Percentiles rank a stretch among this genome's conserved stretches.
Conservation (phyloP, 2,113 vertebrate species). For the Gallinago paraguaiae region DNA sequence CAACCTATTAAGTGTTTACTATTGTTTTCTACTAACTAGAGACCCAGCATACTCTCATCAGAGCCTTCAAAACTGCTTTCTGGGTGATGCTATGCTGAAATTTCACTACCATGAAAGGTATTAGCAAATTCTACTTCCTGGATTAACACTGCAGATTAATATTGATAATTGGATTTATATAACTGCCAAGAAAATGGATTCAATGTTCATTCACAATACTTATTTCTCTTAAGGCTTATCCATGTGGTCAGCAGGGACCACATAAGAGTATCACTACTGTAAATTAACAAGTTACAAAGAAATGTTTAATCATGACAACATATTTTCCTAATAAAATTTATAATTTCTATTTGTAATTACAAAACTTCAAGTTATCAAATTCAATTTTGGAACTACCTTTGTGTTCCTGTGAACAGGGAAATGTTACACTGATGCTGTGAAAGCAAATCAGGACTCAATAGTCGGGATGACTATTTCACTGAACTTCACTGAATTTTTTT, state of each 20-base stretch:
- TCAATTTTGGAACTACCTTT: not conserved
- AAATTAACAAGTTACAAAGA: not conserved
- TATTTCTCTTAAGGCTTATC: not conserved
- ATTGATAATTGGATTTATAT: not conserved
- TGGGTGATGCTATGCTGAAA: not conserved
- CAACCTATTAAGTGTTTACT: not conserved
- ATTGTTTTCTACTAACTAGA: not conserved
- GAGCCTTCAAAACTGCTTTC: not conserved
- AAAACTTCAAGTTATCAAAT: not conserved
- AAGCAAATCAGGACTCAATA: too few species aligned
- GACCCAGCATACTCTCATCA: not conserved
- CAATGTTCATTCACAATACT: not conserved
- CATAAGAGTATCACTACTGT: not conserved
- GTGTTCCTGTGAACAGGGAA: not conserved
- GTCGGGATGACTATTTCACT: too few species aligned
- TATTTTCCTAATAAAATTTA: not conserved
- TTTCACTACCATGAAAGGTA: not conserved
- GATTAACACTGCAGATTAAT: not conserved
- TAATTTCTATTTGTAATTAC: not conserved
- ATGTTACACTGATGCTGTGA: not conserved
- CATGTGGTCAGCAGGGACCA: not conserved
- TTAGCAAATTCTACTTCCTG: not conserved
- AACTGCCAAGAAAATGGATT: not conserved
- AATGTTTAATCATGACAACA: not conserved
- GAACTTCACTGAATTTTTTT: too few species aligned